Percentiles rank a stretch among this genome's conserved stretches.
Evolutionary conservation across 35 echinoderm and acorn worm species (phyloP).

Genomic region (Heliocidaris tuberculata): DNA sequence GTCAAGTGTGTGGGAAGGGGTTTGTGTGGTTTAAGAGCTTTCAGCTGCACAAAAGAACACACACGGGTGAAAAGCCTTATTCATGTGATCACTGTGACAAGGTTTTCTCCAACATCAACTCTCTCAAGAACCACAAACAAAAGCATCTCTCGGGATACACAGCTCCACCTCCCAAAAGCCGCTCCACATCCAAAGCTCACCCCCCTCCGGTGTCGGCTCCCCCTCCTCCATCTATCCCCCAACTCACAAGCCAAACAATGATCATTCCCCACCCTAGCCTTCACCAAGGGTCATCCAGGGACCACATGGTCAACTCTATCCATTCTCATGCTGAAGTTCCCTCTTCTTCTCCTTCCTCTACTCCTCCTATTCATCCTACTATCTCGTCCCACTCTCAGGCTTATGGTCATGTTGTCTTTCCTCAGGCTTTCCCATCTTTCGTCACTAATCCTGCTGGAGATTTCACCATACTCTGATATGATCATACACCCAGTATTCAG

Average conservation of each 20-base stretch:
- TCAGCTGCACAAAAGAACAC: slow-evolving; percentile 43
- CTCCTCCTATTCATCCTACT: background rate
- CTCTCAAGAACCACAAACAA: slow-evolving; percentile 33
- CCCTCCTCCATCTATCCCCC: slow-evolving; percentile 22
- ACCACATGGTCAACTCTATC: background rate
- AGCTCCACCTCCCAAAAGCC: background rate
- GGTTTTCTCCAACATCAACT: slow-evolving; percentile 26
- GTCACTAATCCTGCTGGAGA: slow-evolving; percentile 27
- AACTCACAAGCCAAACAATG: slow-evolving; percentile 8
- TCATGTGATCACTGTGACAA: slow-evolving; percentile 1
- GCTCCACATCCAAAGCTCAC: background rate
- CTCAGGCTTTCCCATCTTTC: slow-evolving; percentile 10
- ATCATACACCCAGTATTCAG: background rate
- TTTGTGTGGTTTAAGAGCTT: slow-evolving; percentile 43
- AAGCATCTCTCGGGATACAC: background rate
- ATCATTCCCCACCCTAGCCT: slow-evolving; percentile 9
- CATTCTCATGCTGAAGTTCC: background rate
- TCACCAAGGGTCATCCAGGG: background rate
- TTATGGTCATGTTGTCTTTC: slow-evolving; percentile 6
- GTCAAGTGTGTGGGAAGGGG: slow-evolving; percentile 28
- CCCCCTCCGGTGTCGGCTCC: background rate
- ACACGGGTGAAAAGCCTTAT: slow-evolving; percentile 38
- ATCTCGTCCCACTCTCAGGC: slow-evolving; percentile 7
- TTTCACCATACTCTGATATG: slow-evolving; percentile 40
- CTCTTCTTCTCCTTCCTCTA: background rate